phyloP scores from a whole-genome alignment of 2,797 vertebrate species.

The Hoplostethus atlanticus region DNA sequence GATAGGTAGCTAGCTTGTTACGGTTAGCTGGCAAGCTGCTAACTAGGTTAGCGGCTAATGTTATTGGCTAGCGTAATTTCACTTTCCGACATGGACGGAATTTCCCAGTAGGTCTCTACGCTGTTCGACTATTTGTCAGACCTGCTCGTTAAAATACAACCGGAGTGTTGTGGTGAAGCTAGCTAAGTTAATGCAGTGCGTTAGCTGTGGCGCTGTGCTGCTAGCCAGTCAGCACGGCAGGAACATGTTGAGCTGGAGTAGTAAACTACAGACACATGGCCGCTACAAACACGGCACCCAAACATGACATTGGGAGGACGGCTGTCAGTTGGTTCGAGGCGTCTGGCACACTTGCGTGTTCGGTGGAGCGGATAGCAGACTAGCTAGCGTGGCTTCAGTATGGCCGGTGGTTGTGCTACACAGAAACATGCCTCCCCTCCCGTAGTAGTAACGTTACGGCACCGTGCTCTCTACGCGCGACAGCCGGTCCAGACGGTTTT shows the following conservation, averaged over 20 bases:
- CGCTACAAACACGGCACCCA: constrained; percentile 49
- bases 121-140: rapidly evolving
- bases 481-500: neutral
- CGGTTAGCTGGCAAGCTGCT: constrained; percentile 39
- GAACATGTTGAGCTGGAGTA: constrained; percentile 40
- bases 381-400: neutral
- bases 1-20: constrained; percentile 32
- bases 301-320: constrained; percentile 17
- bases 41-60: constrained; percentile 23
- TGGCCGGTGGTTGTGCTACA: neutral
- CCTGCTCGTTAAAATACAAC: neutral
- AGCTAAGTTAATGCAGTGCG: neutral
- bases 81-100: too few relatives aligned
- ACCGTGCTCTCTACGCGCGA: neutral
- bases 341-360: neutral
- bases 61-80: neutral
- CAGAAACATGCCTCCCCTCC: constrained; percentile 24
- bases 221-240: constrained; percentile 55
- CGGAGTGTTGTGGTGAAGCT: neutral
- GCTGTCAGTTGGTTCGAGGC: neutral
- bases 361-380: neutral
- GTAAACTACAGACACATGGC: constrained; percentile 63
- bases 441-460: constrained; percentile 7
- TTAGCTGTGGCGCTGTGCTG: neutral
- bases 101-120: rapidly evolving